A percentile compares a stretch with the other conserved stretches of the same genome.
phyloP scores from a whole-genome alignment of 2,113 vertebrate species.

The Ictidomys tridecemlineatus region DNA sequence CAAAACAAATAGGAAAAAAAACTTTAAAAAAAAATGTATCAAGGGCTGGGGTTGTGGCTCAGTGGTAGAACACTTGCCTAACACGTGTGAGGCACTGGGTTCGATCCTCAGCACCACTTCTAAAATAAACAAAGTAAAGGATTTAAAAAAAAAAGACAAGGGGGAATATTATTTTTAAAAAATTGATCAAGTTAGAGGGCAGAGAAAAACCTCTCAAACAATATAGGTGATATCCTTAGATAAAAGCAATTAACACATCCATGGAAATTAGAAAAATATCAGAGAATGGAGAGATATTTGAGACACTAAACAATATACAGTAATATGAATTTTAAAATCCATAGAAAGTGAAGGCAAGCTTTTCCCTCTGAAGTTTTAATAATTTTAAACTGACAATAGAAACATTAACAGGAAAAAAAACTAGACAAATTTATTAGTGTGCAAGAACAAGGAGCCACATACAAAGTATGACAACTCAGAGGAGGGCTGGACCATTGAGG shows the following conservation, averaged over 20 bases:
- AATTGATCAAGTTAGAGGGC: not conserved
- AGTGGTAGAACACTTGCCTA: too few relatives aligned
- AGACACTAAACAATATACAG: not conserved
- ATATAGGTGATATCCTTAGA: not conserved
- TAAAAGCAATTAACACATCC: not conserved
- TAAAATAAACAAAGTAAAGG: too few relatives aligned
- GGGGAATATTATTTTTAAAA: not conserved
- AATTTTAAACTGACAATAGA: not conserved
- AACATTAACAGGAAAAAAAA: not conserved
- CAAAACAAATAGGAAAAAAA: constrained; percentile 4
- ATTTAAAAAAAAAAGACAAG: too few relatives aligned
- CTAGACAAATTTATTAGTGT: not conserved
- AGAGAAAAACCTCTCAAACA: not conserved
- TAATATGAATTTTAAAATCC: not conserved
- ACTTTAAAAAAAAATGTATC: too few relatives aligned
- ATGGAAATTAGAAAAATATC: not conserved
- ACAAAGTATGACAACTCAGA: too few relatives aligned
- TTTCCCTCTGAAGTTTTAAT: not conserved
- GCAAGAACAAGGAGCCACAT: not conserved
- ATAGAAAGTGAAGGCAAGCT: not conserved
- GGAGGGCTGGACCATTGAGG: not conserved
- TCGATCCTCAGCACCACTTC: too few relatives aligned
- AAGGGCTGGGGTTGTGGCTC: too few relatives aligned
- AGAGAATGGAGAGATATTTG: not conserved
- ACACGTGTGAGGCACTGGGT: too few relatives aligned